A percentile compares a stretch with the other conserved stretches of the same genome.
phyloP scores from a whole-genome alignment of 2,113 vertebrate species.

The Acanthisitta chloris region DNA sequence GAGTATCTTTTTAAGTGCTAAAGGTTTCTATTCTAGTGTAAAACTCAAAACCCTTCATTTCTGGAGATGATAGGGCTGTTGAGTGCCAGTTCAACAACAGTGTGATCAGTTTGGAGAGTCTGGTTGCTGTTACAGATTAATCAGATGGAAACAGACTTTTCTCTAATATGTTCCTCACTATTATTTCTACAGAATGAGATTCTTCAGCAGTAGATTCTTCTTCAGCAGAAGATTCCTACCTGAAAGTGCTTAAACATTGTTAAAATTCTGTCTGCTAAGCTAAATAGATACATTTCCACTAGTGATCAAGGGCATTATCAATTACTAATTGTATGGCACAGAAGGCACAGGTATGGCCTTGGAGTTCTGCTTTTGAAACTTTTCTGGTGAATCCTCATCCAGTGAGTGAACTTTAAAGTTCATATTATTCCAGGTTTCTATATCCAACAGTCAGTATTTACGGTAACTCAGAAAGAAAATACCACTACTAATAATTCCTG shows the following conservation, averaged over 20 bases:
- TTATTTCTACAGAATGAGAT: too few relatives aligned
- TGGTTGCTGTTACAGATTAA: background rate
- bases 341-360: background rate
- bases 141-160: background rate
- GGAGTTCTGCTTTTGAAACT: background rate
- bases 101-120: background rate
- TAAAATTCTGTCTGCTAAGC: background rate
- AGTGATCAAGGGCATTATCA: background rate
- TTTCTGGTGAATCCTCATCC: background rate
- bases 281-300: background rate
- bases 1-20: background rate
- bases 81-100: background rate
- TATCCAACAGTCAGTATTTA: background rate
- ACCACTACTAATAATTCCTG: background rate
- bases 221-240: background rate
- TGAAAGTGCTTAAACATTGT: background rate
- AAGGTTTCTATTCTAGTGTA: background rate
- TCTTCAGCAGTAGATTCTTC: background rate
- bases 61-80: background rate
- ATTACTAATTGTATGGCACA: background rate
- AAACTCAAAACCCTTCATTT: background rate
- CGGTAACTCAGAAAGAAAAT: background rate
- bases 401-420: background rate
- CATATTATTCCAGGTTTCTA: background rate
- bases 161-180: background rate